Evolutionary conservation across 2,888 invertebrate genomes (phyloP).

Genomic region (Lycaena phlaeas): DNA sequence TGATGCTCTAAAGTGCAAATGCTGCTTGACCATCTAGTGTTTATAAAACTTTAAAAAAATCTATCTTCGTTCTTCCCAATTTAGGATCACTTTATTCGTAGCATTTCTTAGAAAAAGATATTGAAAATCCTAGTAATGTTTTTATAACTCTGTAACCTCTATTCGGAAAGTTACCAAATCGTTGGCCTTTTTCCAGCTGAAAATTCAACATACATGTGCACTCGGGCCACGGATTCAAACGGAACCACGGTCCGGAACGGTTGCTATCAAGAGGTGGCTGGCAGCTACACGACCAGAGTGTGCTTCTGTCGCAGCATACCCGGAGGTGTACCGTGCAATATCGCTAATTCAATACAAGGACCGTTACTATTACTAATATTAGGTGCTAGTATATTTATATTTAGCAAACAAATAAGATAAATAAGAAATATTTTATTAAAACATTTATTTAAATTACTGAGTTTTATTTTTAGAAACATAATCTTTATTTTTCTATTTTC

Average conservation of each 20-base stretch:
- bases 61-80: too few species aligned
- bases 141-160: too few species aligned
- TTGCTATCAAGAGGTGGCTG: conserved; percentile 69
- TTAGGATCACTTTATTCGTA: too few species aligned
- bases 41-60: too few species aligned
- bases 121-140: too few species aligned
- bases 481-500: too few species aligned
- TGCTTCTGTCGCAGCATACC: conserved; percentile 53
- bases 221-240: conserved; percentile 67
- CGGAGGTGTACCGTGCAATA: conserved; percentile 47
- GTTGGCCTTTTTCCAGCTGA: conserved; percentile 73
- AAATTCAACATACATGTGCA: conserved; percentile 81
- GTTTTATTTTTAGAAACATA: too few species aligned
- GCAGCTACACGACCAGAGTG: conserved; percentile 45
- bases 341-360: conserved; percentile 3
- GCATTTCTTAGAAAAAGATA: too few species aligned
- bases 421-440: background rate
- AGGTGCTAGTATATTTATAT: background rate
- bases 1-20: too few species aligned
- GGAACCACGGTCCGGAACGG: conserved; percentile 67
- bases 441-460: too few species aligned
- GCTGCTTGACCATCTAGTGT: too few species aligned
- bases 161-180: too few species aligned
- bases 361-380: background rate
- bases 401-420: background rate